Conservation (phyloP, 2,888 invertebrate species). For the Acronicta aceris region DNA sequence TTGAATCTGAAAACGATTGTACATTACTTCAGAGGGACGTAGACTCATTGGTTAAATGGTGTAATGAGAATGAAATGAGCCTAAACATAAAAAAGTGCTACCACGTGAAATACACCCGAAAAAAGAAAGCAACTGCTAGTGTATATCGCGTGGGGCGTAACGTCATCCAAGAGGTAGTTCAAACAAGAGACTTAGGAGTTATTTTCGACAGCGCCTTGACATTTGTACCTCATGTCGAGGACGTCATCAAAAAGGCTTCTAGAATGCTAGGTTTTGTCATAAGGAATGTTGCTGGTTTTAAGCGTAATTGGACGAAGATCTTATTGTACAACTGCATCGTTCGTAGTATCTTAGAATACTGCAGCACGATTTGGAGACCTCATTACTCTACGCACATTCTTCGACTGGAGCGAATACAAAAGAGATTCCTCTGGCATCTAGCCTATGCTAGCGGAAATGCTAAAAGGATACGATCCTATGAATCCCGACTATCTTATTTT, state of each 20-base stretch:
- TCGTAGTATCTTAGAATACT: no score
- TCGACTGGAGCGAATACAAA: no score
- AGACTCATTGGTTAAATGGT: not conserved
- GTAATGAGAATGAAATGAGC: not conserved
- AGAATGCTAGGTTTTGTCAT: not conserved
- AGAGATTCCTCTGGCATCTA: no score
- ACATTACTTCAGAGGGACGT: not conserved
- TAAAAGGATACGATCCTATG: no score
- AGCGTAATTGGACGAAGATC: no score
- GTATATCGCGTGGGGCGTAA: not conserved
- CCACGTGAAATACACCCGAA: conserved; percentile 4
- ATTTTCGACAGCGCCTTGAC: not conserved
- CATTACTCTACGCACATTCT: no score
- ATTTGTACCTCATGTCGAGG: not conserved
- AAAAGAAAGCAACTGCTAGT: not conserved
- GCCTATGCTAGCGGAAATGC: not conserved
- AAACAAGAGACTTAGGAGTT: not conserved
- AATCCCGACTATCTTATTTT: no score
- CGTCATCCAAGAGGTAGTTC: not conserved
- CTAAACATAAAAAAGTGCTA: not conserved
- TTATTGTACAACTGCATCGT: no score
- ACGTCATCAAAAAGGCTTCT: not conserved
- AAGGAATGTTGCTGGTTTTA: no score
- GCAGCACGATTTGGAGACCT: no score
- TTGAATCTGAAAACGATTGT: not conserved